These are phyloP conservation scores for Catamblyrhynchus diadema DNA, from an alignment of 2,797 vertebrate genomes.

Conservation along the genomic window DNA sequence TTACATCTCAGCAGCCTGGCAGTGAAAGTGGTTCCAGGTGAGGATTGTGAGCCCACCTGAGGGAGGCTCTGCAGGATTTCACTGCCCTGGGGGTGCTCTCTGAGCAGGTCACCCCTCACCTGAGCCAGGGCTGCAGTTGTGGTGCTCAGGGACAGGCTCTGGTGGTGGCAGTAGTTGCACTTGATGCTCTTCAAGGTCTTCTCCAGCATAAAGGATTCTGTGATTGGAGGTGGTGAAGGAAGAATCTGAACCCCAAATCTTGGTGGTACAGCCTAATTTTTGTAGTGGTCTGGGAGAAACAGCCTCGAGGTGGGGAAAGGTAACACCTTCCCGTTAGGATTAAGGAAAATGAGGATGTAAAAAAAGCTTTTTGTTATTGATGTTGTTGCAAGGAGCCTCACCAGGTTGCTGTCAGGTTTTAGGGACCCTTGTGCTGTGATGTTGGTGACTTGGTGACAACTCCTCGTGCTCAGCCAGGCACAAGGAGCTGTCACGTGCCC, in stretches of 20 bases:
- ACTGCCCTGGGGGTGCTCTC: background rate
- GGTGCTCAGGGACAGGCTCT: accelerated
- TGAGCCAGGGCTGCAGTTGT: accelerated
- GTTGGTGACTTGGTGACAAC: background rate
- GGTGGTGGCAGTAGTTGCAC: background rate
- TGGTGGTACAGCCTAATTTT: background rate
- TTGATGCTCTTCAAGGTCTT: background rate
- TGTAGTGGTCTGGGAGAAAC: background rate
- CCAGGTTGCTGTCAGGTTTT: background rate
- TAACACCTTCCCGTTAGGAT: background rate
- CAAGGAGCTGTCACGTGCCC: background rate
- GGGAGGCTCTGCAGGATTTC: background rate
- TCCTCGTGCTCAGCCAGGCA: background rate
- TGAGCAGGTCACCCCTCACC: background rate
- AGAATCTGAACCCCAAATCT: background rate
- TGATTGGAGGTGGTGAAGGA: accelerated
- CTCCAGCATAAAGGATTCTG: background rate
- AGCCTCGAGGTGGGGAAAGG: background rate
- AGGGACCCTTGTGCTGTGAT: accelerated
- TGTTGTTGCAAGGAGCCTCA: background rate
- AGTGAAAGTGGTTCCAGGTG: background rate
- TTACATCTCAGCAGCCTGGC: background rate
- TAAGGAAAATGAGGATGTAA: background rate
- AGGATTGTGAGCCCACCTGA: background rate
- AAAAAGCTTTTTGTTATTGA: background rate